phyloP scores from a whole-genome alignment of 2,113 vertebrate genomes.

The Meles meles region DNA sequence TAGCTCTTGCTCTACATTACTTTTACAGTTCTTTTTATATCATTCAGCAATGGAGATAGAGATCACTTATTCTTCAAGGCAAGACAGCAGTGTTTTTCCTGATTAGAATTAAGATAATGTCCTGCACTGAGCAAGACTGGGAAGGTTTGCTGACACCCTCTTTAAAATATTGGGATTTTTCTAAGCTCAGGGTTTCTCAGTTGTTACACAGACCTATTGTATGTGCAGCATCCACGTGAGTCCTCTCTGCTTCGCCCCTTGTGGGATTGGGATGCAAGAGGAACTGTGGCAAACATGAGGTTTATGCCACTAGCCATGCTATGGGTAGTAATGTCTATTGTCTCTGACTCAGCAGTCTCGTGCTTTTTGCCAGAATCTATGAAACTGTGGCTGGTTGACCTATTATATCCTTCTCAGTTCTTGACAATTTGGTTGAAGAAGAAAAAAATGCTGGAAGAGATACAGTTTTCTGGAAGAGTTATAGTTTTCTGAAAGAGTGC shows the following conservation, averaged over 20 bases:
- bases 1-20: background rate
- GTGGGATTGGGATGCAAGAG: too few relatives aligned
- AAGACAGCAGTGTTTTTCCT: background rate
- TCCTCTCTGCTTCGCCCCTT: background rate
- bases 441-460: background rate
- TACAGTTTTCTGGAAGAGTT: background rate
- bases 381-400: background rate
- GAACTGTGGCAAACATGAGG: background rate
- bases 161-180: background rate
- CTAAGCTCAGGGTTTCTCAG: background rate
- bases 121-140: background rate
- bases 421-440: background rate
- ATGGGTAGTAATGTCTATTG: background rate
- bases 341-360: background rate
- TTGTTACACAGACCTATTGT: background rate
- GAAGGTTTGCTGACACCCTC: background rate
- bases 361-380: background rate
- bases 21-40: background rate
- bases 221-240: background rate
- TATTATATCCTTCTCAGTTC: background rate
- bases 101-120: background rate
- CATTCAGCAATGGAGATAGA: background rate
- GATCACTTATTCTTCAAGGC: background rate
- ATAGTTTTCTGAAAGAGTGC: background rate
- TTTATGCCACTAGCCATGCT: background rate